Evolutionary conservation across 2,888 invertebrate genomes (phyloP).

Genomic region (Siphlonurus alternatus): DNA sequence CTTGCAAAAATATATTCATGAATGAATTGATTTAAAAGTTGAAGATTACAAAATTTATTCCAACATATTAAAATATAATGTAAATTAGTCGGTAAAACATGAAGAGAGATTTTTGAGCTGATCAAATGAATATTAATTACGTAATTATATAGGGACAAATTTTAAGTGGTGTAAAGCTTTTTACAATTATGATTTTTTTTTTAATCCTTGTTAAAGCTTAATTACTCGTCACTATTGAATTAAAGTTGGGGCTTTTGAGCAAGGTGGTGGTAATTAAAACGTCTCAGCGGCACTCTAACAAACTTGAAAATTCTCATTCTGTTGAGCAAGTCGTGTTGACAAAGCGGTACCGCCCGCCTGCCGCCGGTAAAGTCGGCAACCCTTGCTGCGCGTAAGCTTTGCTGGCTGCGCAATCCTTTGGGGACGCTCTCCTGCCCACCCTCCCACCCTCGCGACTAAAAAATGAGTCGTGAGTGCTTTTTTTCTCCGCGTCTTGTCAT

Average conservation of each 20-base stretch:
- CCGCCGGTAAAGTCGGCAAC: neutral
- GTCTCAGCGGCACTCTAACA: neutral
- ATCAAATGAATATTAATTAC: neutral
- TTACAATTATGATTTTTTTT: neutral
- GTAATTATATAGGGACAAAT: neutral
- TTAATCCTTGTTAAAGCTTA: neutral
- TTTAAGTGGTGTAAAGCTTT: neutral
- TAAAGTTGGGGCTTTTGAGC: neutral
- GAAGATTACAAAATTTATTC: neutral
- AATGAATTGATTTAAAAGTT: too few species aligned
- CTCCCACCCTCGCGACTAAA: neutral
- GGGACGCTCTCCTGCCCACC: neutral
- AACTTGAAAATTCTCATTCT: neutral
- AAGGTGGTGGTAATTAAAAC: neutral
- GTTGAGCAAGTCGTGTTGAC: neutral
- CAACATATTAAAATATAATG: neutral
- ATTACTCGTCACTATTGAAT: neutral
- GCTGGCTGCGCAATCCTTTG: neutral
- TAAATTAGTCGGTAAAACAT: too few species aligned
- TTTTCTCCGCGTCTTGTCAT: neutral
- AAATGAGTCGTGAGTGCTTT: constrained; percentile 1
- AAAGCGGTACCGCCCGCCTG: neutral
- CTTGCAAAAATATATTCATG: too few species aligned
- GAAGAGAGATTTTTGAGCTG: neutral
- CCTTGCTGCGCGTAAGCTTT: neutral